A percentile compares a stretch with the other conserved stretches of the same genome.
These are phyloP conservation scores for Heteropelma amictum DNA, from an alignment of 2,888 invertebrate species.

Conservation along the genomic window DNA sequence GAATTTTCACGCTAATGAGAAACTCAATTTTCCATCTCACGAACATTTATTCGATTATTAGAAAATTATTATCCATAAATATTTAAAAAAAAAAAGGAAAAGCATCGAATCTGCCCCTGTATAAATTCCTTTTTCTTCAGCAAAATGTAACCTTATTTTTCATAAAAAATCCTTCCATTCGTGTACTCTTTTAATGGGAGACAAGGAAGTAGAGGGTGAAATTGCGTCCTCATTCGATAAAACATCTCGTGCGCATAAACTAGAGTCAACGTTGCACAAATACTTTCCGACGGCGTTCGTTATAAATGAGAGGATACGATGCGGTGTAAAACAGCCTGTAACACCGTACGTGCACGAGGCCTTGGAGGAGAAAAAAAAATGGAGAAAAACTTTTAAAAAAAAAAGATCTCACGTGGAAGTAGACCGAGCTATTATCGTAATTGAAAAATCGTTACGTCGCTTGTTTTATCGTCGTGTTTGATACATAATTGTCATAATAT, in stretches of 20 bases:
- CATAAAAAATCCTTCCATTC: not conserved
- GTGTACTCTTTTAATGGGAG: not conserved
- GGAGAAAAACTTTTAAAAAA: not conserved
- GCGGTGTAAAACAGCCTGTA: not conserved
- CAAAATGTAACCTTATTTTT: not conserved
- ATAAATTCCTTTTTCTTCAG: too few relatives aligned
- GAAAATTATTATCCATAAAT: not conserved
- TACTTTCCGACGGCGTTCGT: not conserved
- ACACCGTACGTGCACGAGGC: not conserved
- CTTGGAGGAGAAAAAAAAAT: not conserved
- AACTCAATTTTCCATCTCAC: not conserved
- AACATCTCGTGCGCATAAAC: not conserved
- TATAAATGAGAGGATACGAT: not conserved
- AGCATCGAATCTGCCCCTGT: too few relatives aligned
- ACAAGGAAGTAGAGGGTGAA: constrained; percentile 28
- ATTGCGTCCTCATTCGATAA: constrained; percentile 27
- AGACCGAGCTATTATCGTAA: not conserved
- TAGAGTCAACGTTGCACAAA: constrained; percentile 2
- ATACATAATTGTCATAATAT: too few relatives aligned
- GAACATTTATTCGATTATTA: not conserved
- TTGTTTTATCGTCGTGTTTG: not conserved
- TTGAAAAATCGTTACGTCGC: not conserved
- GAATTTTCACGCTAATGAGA: not conserved
- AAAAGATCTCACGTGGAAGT: too few relatives aligned
- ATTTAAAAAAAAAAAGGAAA: not conserved